phyloP scores from a whole-genome alignment of 2,113 vertebrate genomes.

The Pogonocichla stellata region DNA sequence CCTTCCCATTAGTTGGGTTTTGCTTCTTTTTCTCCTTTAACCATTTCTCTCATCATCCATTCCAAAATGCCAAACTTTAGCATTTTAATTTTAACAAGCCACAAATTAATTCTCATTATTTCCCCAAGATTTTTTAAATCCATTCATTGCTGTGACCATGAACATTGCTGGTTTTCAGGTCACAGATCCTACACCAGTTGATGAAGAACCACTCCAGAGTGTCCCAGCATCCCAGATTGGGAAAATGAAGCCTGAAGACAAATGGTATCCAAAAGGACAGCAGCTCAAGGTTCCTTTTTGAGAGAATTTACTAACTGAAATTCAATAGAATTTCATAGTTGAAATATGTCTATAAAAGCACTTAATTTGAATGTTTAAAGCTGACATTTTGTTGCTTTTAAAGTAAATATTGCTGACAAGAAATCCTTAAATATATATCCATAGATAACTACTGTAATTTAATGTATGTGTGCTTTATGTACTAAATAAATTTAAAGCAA shows the following conservation, averaged over 20 bases:
- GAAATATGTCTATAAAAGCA: not conserved
- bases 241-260: slow-evolving; percentile 51
- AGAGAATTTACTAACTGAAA: not conserved
- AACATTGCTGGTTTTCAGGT: slow-evolving; percentile 33
- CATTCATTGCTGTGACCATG: not conserved
- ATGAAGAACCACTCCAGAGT: not conserved
- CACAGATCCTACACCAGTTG: not conserved
- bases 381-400: not conserved
- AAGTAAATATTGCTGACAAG: not conserved
- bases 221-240: slow-evolving; percentile 7
- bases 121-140: not conserved
- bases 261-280: slow-evolving; percentile 72
- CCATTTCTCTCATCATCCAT: fast-evolving
- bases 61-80: not conserved
- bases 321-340: not conserved
- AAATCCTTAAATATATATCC: not conserved
- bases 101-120: not conserved
- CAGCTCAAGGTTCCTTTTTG: slow-evolving; percentile 70
- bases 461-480: not conserved
- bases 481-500: not conserved
- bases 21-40: not conserved
- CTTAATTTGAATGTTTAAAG: not conserved
- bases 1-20: not conserved
- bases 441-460: not conserved
- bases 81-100: not conserved